Evolutionary conservation across 2,888 invertebrate genomes (phyloP), one percentile per base, ranked within the genome.

Genomic region (Leptinotarsa tumamoca): DNA sequence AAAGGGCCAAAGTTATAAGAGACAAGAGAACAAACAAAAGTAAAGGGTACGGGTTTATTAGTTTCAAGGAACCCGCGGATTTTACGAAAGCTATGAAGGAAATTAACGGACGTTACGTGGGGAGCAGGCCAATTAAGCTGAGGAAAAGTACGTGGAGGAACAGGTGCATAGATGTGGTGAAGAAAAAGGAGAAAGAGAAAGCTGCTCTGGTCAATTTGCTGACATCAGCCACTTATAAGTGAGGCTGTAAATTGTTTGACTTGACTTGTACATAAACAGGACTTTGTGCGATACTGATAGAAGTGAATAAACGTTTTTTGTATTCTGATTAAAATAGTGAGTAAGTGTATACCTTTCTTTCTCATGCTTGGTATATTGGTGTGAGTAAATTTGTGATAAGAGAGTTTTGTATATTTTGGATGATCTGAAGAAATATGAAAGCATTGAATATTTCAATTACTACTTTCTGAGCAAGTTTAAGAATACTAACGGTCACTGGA

Each of bases 81-180:
- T 99, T 99, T 86, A 98, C 98, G 72, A 94, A 95, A 84, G 99
- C 99, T 13, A 99, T 99, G 95, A 96, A 98, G 86, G 99, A 99
- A 90, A 98, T 99, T 96, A 99, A 99, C 88, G 99, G 99, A 21
- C 95, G 98, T 75, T 99, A 99, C 88, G 99, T 99, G 0, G 99
- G 99, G 75, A 99, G 98, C 86, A 92, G 99, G 56, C 99, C 99
- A 0, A 99, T 99, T 79, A 99, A 99, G 88, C 89, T 99, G 73
- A 90, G 99, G 27, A 99, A 99, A 90, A 98, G 98, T 86, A 94
- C 94, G 0, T 99, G 99, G 99, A 95, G 94, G 84, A 96, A 95
- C 82, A 91, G 99, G 77, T 96, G 97, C 84, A 90, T 98, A 15
- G 98, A 99, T 81, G 92, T 96, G 0, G 98, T 98, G 0, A 92